These are phyloP conservation scores for Heteromurus nitidus DNA, from an alignment of 2,888 invertebrate genomes.

Conservation along the genomic window DNA sequence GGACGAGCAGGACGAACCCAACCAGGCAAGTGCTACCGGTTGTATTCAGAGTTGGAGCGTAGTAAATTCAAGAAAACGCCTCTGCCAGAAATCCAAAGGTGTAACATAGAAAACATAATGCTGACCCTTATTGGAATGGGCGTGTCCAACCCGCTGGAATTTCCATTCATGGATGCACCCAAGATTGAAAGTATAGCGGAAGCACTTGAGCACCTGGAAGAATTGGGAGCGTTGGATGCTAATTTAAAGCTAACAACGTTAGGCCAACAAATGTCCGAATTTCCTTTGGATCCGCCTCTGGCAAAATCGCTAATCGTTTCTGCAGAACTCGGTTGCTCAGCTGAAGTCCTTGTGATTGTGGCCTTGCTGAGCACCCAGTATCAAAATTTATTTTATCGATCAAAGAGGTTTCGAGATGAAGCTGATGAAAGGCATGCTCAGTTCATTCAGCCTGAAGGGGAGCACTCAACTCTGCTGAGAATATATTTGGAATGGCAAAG, in stretches of 20 bases:
- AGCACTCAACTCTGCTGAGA: constrained; percentile 95
- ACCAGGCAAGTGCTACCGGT: constrained; percentile 75
- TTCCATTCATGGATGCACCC: constrained; percentile 94
- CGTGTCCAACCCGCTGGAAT: constrained; percentile 86
- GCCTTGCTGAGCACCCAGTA: constrained; percentile 90
- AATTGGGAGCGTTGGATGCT: constrained; percentile 87
- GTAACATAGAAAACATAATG: constrained; percentile 83
- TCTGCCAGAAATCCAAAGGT: constrained; percentile 81
- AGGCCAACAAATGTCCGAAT: constrained; percentile 92
- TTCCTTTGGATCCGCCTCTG: constrained; percentile 90
- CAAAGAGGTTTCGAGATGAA: constrained; percentile 94
- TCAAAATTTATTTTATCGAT: constrained; percentile 97
- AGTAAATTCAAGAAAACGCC: constrained; percentile 73
- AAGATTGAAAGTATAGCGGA: constrained; percentile 85
- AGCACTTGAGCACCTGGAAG: constrained; percentile 92
- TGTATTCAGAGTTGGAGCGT: constrained; percentile 75
- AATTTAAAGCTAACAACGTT: constrained; percentile 85
- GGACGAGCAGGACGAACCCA: constrained; percentile 76
- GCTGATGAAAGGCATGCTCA: constrained; percentile 97
- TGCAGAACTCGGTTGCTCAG: constrained; percentile 91
- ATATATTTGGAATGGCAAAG: constrained; percentile 99
- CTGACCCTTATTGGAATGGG: constrained; percentile 83
- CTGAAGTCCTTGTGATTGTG: constrained; percentile 91
- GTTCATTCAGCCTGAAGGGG: constrained; percentile 98
- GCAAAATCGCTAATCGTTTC: constrained; percentile 89